Base-by-base conservation (phyloP, 2,797 vertebrate genomes). In the Ctenosaura bakeri region DNA sequence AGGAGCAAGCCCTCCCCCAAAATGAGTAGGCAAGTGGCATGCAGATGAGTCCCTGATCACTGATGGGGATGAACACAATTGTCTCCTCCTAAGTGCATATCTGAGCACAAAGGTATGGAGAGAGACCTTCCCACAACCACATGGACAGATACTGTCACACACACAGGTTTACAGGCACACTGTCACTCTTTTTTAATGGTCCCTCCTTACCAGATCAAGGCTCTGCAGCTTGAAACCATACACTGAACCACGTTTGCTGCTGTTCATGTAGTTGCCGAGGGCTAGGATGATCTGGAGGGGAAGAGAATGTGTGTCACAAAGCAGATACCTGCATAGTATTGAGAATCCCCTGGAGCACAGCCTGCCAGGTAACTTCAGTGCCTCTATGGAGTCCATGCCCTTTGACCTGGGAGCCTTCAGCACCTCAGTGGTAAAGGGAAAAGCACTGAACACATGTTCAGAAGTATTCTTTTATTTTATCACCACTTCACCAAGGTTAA, bases 211-310 rank as follows among this genome's bases (percentile, higher is more conserved):
- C 98, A 99, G 97, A 96, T 99, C 99, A 93, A 99, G 96, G 96
- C 99, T 99, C 96, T 99, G 99, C 79, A 99, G 93, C 95, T 99
- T 99, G 96, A 99, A 99, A 86, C 99, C 99, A 2, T 99, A 99
- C 88, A 99, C 99, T 0, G 98, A 98, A 0, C 99, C 99, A 42
- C 99, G 97, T 95, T 99, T 99, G 97, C 99, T 99, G 97, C 99
- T 99, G 96, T 99, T 99, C 99, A 99, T 99, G 97, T 99, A 99
- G 97, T 99, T 99, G 78, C 99, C 99, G 86, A 99, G 92, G 0
- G 99, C 99, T 92, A 99, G 95, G 91, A 99, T 99, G 92, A 99
- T 99, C 99, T 99, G 92, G 14, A 79, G 81, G 80, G 64, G 85
- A 81, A n/a, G 35, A 90, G 46, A 76, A 32, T 32, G 4, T 3